Conservation (phyloP, 2,888 invertebrate genomes). For the Priocnemis perturbator region DNA sequence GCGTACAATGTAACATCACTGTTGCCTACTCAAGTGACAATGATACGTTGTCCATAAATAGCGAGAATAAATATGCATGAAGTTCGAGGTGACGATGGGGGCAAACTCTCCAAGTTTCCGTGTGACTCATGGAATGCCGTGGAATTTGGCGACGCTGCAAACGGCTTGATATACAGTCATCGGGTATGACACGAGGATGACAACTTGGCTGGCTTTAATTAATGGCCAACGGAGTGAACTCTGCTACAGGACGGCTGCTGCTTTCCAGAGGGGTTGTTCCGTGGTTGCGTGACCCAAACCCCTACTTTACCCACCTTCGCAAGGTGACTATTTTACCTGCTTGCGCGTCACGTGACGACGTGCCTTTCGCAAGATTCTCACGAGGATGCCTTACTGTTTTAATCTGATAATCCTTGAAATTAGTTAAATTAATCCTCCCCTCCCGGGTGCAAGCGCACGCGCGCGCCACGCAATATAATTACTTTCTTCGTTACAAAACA, state of each 20-base stretch:
- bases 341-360: slow-evolving; percentile 35
- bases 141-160: slow-evolving; percentile 4
- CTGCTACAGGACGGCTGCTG: neutral
- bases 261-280: slow-evolving; percentile 30
- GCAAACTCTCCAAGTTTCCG: neutral
- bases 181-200: slow-evolving; percentile 44
- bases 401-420: slow-evolving; percentile 14
- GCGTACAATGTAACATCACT: too few relatives aligned
- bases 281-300: slow-evolving; percentile 51
- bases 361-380: slow-evolving; percentile 27
- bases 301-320: slow-evolving; percentile 36
- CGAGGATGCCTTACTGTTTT: slow-evolving; percentile 18
- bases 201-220: slow-evolving; percentile 50
- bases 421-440: slow-evolving; percentile 4
- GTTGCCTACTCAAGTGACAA: too few relatives aligned
- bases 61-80: too few relatives aligned
- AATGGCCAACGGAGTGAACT: slow-evolving; percentile 40
- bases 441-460: neutral
- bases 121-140: neutral
- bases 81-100: neutral
- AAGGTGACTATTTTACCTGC: slow-evolving; percentile 39
- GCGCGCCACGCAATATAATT: neutral
- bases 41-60: too few relatives aligned
- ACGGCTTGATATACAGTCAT: slow-evolving; percentile 7
- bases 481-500: neutral